Conservation (phyloP, 53 echinoderm and acorn worm species). For the Pentamera pediparva region DNA sequence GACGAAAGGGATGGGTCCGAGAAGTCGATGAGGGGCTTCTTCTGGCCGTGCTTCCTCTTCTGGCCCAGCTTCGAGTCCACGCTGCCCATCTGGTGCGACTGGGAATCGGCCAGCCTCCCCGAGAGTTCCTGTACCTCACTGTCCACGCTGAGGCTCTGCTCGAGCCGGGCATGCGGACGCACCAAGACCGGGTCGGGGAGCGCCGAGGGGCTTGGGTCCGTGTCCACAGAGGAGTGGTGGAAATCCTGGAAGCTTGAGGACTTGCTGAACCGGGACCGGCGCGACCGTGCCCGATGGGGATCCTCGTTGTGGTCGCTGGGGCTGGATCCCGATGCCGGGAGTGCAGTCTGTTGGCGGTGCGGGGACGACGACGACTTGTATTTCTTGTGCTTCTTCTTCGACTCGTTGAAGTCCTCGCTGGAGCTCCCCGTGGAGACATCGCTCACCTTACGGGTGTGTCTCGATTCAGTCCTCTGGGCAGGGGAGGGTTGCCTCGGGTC, state of each 20-base stretch:
- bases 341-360: neutral
- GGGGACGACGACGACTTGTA: no score
- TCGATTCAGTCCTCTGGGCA: conserved; percentile 4
- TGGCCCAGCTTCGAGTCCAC: conserved; percentile 70
- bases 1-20: conserved; percentile 49
- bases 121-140: conserved; percentile 53
- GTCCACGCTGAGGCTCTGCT: conserved; percentile 65
- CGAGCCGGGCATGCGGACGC: conserved; percentile 35
- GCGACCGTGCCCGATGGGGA: conserved; percentile 6
- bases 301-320: conserved; percentile 43
- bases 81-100: conserved; percentile 44
- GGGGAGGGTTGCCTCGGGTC: conserved; percentile 9
- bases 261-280: conserved; percentile 54
- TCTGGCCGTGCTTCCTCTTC: conserved; percentile 72
- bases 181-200: conserved; percentile 26
- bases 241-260: conserved; percentile 74
- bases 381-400: conserved; percentile 18
- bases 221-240: conserved; percentile 46
- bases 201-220: conserved; percentile 20
- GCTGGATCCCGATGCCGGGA: conserved; percentile 19
- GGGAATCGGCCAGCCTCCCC: conserved; percentile 27
- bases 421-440: conserved; percentile 91
- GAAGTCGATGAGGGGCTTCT: conserved; percentile 49
- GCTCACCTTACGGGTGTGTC: conserved; percentile 64
- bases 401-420: conserved; percentile 69